phyloP scores from a whole-genome alignment of 2,888 invertebrate genomes.

The Oxycera nigricornis region DNA sequence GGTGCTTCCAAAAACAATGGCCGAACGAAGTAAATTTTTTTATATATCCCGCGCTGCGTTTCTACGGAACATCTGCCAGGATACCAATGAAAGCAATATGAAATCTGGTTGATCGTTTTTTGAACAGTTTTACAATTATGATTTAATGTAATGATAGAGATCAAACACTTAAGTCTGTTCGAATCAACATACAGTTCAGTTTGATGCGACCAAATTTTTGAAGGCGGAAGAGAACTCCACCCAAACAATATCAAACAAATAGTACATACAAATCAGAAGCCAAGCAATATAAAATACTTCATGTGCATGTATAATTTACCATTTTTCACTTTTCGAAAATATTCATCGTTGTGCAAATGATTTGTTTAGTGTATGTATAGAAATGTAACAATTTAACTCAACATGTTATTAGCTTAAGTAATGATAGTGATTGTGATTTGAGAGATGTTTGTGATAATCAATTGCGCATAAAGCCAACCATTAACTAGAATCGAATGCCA shows the following conservation, averaged over 20 bases:
- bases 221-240: neutral
- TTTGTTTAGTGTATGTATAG: neutral
- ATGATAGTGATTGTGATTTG: conserved; percentile 31
- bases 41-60: conserved; percentile 16
- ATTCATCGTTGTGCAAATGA: conserved; percentile 22
- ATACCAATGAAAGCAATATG: conserved; percentile 33
- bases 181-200: neutral
- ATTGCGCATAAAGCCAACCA: neutral
- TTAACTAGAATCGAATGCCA: too few relatives aligned
- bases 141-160: neutral
- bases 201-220: neutral
- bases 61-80: neutral
- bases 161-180: neutral
- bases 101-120: conserved; percentile 31
- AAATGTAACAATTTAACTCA: conserved; percentile 7
- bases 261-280: conserved; percentile 4
- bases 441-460: conserved; percentile 29
- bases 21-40: conserved; percentile 18
- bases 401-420: conserved; percentile 15
- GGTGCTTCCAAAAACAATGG: conserved; percentile 38
- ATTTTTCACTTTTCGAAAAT: conserved; percentile 6
- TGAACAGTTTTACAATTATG: conserved; percentile 26
- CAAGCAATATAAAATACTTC: conserved; percentile 18
- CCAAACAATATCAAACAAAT: neutral
- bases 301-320: conserved; percentile 10